A percentile compares a stretch with the other conserved stretches of the same genome.
Conservation (phyloP, 2,113 vertebrate genomes). For the Serilophus lunatus region DNA sequence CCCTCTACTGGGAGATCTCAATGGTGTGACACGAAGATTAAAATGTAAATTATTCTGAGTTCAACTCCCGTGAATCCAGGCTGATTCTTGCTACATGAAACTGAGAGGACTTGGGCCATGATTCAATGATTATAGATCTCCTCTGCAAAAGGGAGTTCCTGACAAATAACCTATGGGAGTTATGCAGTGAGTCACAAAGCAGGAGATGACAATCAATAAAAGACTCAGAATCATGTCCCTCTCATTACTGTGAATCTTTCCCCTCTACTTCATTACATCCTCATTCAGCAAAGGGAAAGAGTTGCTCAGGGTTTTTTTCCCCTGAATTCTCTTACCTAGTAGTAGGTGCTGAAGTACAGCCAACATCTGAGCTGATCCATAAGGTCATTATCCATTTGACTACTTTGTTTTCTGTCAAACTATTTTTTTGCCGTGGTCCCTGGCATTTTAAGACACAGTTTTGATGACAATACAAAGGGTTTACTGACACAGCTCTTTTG, state of each 20-base stretch:
- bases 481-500: slow-evolving; percentile 13
- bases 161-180: background rate
- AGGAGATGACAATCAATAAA: background rate
- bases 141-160: background rate
- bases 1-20: background rate
- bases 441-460: background rate
- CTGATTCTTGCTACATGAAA: background rate
- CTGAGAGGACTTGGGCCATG: background rate
- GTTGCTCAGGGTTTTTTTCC: background rate
- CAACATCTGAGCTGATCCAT: background rate
- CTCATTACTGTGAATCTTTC: background rate
- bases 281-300: background rate
- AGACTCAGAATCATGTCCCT: background rate
- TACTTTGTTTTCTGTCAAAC: background rate
- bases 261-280: background rate
- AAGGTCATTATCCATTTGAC: background rate
- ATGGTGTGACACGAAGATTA: background rate
- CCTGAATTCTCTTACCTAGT: background rate
- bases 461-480: background rate
- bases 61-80: background rate
- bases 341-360: background rate
- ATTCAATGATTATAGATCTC: background rate
- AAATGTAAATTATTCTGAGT: background rate
- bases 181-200: background rate
- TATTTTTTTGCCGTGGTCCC: background rate